A percentile compares a stretch with the other conserved stretches of the same genome.
Conservation (phyloP, 2,113 vertebrate genomes). For the Carassius gibelio region DNA sequence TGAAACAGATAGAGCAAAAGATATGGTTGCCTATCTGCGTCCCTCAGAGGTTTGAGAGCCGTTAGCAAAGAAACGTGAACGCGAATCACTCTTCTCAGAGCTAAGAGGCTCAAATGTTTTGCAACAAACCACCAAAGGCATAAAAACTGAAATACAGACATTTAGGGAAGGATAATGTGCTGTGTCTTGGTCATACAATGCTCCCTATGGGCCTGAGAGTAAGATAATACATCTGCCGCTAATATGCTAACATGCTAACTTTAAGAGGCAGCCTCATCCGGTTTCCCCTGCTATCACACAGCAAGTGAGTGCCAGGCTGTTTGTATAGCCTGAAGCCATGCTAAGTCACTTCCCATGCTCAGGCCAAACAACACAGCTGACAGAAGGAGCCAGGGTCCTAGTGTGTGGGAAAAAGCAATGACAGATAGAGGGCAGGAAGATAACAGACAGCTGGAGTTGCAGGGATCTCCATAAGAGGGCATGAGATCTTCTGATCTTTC, state of each 20-base stretch:
- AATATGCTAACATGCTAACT: conserved; percentile 39
- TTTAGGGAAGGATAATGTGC: neutral
- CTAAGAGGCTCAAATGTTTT: conserved; percentile 14
- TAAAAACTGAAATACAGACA: conserved; percentile 26
- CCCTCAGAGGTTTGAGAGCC: conserved; percentile 25
- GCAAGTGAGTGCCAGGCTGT: conserved; percentile 38
- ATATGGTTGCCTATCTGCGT: conserved; percentile 1
- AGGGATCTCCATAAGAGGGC: conserved; percentile 52
- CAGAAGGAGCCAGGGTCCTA: conserved; percentile 65
- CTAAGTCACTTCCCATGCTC: conserved; percentile 53
- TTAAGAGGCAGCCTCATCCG: conserved; percentile 33
- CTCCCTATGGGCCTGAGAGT: conserved; percentile 18
- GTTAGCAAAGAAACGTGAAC: conserved; percentile 10
- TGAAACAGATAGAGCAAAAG: conserved; percentile 29
- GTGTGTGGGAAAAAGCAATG: conserved; percentile 75
- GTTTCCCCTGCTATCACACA: conserved; percentile 43
- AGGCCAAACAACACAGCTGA: conserved; percentile 84
- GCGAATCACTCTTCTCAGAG: neutral
- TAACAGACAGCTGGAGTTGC: conserved; percentile 64
- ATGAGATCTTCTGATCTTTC: no score
- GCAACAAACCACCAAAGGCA: neutral
- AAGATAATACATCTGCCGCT: conserved; percentile 37
- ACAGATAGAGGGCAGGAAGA: conserved; percentile 65
- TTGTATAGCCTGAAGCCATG: conserved; percentile 25
- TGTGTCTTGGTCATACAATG: conserved; percentile 27